These are phyloP conservation scores for Babyrousa celebensis DNA, from an alignment of 2,797 vertebrate genomes.

Conservation along the genomic window DNA sequence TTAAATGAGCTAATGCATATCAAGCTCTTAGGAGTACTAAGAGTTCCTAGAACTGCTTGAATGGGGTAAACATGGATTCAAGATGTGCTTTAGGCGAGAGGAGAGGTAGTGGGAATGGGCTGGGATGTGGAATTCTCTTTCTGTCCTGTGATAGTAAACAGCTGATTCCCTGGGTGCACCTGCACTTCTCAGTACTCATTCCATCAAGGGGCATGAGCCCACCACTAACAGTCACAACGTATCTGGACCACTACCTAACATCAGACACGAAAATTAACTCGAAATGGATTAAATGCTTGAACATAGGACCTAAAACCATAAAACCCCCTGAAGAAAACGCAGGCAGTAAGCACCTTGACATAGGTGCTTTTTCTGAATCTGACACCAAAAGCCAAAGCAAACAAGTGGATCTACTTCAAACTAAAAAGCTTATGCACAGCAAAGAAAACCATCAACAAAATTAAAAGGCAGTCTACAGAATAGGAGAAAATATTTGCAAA, in stretches of 20 bases:
- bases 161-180: not conserved
- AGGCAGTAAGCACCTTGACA: no score
- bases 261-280: not conserved
- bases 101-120: not conserved
- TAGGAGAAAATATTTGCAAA: no score
- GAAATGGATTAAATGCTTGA: not conserved
- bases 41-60: conserved; percentile 37
- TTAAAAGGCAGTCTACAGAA: no score
- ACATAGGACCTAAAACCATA: not conserved
- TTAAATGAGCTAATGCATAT: conserved; percentile 39
- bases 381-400: no score
- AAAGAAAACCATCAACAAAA: no score
- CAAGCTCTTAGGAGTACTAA: not conserved
- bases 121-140: conserved; percentile 36
- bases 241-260: not conserved
- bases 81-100: conserved; percentile 21
- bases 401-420: no score
- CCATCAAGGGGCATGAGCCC: not conserved
- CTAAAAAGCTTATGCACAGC: no score
- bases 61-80: not conserved
- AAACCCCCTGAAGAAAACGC: not conserved
- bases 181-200: conserved; percentile 54
- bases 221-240: not conserved
- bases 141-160: conserved; percentile 22
- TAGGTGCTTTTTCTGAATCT: no score